Evolutionary conservation across 2,888 invertebrate species (phyloP), one percentile per base, ranked within the genome.

Genomic region (Zelleria hepariella): DNA sequence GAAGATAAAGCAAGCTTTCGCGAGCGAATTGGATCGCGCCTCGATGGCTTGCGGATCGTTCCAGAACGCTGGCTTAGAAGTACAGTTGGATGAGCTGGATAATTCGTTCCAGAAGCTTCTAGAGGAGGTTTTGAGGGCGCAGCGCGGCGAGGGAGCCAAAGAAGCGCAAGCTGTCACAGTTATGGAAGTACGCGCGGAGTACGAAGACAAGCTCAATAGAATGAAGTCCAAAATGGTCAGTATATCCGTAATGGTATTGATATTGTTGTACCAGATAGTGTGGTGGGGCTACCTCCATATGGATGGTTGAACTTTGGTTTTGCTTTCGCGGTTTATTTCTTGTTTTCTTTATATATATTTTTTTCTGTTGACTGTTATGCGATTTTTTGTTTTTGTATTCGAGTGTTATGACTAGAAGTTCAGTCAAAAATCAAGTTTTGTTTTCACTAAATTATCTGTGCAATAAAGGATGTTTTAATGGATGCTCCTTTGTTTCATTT

Each of bases 211-310:
- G 81, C 81, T 95, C 70, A 93, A 93, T 70, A 91, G 93, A 77
- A 93, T 95, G 91, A 95, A 95, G 76, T 90, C 91, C 58, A 94
- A 94, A 91, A 94, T 95, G 94, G 94, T 95, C 88, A 91, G 92
- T 90, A 83, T 83, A 64, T 68, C 89, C 64, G 60, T 86, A 72
- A 75, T 88, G 78, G 75, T 80, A 63, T 78, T 89, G 74, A 78
- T 89, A 73, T 73, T 89, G 68, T 71, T 81, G 61, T 89, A 88
- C 74, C 89, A 89, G 73, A 69, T 86, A 61, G 77, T 84, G 76
- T 89, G 89, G 89, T 88, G 86, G 86, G 81, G 80, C 72, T 87
- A 80, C 68, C 80, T 88, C 62, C 75, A 75, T 62, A 78, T 77
- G 79, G 86, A 83, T 64, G 62, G 77, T 64, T 85, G 75, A 76